Evolutionary conservation across 1,140 invertebrate genomes (phyloP).

Genomic region (Helicoverpa armigera): DNA sequence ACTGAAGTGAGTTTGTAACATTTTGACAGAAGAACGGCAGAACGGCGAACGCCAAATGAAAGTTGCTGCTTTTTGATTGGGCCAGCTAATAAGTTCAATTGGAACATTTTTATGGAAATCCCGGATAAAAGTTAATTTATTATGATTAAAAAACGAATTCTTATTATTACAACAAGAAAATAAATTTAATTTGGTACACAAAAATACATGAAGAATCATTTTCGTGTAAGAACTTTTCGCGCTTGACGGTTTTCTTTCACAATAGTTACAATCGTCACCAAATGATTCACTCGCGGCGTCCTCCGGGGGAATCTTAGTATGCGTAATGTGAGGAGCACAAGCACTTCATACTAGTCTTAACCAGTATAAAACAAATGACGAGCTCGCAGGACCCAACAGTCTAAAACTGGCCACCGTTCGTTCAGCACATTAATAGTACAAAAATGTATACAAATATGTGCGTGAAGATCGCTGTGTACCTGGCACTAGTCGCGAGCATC

Average conservation of each 20-base stretch:
- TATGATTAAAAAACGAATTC: no score
- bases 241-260: slow-evolving; percentile 3
- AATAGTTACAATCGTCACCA: not conserved
- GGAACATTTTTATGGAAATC: no score
- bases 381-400: not conserved
- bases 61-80: no score
- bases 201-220: not conserved
- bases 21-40: no score
- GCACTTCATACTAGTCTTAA: not conserved
- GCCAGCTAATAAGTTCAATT: no score
- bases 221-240: not conserved
- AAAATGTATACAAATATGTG: slow-evolving; percentile 51
- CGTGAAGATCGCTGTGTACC: slow-evolving; percentile 44
- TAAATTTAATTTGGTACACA: not conserved
- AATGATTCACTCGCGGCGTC: not conserved
- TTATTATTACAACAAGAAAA: no score
- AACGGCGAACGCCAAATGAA: no score
- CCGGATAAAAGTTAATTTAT: no score
- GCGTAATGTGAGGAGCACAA: not conserved
- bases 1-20: no score
- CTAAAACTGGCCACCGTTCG: slow-evolving; percentile 18
- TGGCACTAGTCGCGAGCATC: slow-evolving; percentile 34
- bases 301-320: not conserved
- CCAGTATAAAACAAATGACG: slow-evolving; percentile 3
- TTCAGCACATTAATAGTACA: slow-evolving; percentile 45